phyloP scores from a whole-genome alignment of 1,140 invertebrate genomes.

The Lordiphosa stackelbergi region DNA sequence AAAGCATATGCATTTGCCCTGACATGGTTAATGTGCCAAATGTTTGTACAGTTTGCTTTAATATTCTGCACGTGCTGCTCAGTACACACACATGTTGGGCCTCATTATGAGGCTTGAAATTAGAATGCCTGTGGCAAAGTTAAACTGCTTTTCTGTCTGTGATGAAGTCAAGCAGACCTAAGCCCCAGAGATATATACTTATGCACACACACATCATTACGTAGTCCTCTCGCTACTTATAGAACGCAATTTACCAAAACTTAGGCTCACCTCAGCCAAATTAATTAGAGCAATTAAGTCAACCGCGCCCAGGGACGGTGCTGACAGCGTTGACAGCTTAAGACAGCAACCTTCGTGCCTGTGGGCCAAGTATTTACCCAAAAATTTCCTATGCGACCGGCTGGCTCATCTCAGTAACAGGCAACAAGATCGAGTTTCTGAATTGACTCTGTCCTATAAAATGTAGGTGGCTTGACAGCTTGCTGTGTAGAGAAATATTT shows the following conservation, averaged over 20 bases:
- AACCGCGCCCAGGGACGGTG: slow-evolving; percentile 33
- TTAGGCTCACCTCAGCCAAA: slow-evolving; percentile 58
- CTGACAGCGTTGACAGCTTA: slow-evolving; percentile 2
- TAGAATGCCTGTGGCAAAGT: slow-evolving; percentile 29
- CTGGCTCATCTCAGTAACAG: too few species aligned
- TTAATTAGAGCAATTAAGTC: slow-evolving; percentile 62
- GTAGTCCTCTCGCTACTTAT: slow-evolving; percentile 33
- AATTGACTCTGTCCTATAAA: too few species aligned
- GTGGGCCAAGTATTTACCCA: slow-evolving; percentile 11
- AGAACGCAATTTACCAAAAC: slow-evolving; percentile 36
- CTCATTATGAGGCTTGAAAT: slow-evolving; percentile 34
- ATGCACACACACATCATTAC: slow-evolving; percentile 10
- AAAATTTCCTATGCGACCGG: slow-evolving; percentile 32
- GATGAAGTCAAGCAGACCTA: slow-evolving; percentile 11
- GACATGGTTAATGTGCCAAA: slow-evolving; percentile 48
- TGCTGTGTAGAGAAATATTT: too few species aligned
- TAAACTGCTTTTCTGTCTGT: slow-evolving; percentile 10
- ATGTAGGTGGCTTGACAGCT: too few species aligned
- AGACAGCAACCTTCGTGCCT: neutral
- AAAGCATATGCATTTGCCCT: slow-evolving; percentile 35
- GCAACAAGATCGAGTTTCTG: too few species aligned
- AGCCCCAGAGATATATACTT: slow-evolving; percentile 28
- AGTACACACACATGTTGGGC: slow-evolving; percentile 5
- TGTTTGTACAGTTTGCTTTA: slow-evolving; percentile 54
- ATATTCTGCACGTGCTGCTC: slow-evolving; percentile 49